Evolutionary conservation across 1,140 invertebrate genomes (phyloP).

Genomic region (Centruroides sculpturatus): DNA sequence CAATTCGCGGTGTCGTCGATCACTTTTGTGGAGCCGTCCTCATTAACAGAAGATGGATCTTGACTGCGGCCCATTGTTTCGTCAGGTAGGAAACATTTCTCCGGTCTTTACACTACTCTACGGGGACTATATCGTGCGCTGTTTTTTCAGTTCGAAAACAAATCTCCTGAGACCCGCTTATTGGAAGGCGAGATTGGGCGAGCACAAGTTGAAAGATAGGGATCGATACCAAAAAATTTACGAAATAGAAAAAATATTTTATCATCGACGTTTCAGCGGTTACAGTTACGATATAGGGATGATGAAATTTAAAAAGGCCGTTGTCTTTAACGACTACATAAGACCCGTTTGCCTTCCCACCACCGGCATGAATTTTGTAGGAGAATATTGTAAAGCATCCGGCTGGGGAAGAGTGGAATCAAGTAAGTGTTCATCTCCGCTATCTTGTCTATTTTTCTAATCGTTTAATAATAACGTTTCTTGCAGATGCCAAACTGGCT

Average conservation of each 20-base stretch:
- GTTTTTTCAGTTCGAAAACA: conserved; percentile 51
- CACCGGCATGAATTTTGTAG: conserved; percentile 20
- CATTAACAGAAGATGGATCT: too few species aligned
- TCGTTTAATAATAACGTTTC: neutral
- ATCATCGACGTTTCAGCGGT: conserved; percentile 19
- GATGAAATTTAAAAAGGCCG: conserved; percentile 61
- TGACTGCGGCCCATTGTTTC: too few species aligned
- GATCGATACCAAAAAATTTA: conserved; percentile 56
- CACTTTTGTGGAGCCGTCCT: too few species aligned
- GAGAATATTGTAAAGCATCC: conserved; percentile 39
- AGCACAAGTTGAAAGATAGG: conserved; percentile 53
- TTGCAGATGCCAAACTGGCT: conserved; percentile 18
- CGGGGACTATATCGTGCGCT: too few species aligned
- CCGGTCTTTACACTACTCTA: too few species aligned
- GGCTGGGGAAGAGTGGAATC: conserved; percentile 52
- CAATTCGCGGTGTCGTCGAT: too few species aligned
- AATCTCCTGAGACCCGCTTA: conserved; percentile 44
- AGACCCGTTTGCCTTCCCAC: conserved; percentile 35
- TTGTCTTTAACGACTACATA: conserved; percentile 24
- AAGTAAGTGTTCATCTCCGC: conserved; percentile 15
- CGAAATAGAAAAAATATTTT: conserved; percentile 29
- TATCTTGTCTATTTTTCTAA: too few species aligned
- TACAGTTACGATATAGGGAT: conserved; percentile 40
- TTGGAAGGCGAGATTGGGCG: conserved; percentile 50
- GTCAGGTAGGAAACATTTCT: conserved; percentile 5